These are phyloP conservation scores for Rotaria magnacalcarata DNA, from an alignment of 2,888 invertebrate species.

Conservation along the genomic window DNA sequence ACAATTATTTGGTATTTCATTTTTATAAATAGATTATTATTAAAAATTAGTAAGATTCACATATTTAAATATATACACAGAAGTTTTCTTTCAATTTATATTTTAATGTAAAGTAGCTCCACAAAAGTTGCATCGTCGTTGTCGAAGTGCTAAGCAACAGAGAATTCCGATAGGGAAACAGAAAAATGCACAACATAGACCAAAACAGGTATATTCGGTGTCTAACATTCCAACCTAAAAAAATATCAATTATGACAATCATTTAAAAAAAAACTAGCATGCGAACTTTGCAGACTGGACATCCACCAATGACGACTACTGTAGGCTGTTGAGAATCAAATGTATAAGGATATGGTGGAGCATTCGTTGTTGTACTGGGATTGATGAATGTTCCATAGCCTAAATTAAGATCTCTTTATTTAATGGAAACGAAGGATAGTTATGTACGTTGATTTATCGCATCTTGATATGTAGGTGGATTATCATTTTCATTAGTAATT, in stretches of 20 bases:
- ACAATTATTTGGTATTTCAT: too few species aligned
- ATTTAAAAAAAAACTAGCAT: not conserved
- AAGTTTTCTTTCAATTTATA: not conserved
- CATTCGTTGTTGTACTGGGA: not conserved
- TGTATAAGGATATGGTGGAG: not conserved
- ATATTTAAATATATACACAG: too few species aligned
- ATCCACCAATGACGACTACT: constrained; percentile 77
- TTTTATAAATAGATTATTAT: too few species aligned
- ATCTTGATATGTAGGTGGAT: constrained; percentile 28
- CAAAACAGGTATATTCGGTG: constrained; percentile 79
- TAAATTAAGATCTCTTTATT: not conserved
- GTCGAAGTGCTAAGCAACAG: constrained; percentile 77
- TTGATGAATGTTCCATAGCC: constrained; percentile 1
- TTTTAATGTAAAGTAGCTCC: constrained; percentile 71
- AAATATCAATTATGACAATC: not conserved
- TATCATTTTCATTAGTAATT: constrained; percentile 2
- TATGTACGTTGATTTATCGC: not conserved
- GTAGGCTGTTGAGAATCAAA: not conserved
- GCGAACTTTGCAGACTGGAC: constrained; percentile 75
- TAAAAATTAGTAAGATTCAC: too few species aligned
- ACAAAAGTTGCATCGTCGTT: constrained; percentile 79
- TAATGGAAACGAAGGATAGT: not conserved
- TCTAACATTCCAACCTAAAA: constrained; percentile 69
- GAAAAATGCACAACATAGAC: constrained; percentile 75
- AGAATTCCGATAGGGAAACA: constrained; percentile 81